phyloP scores from a whole-genome alignment of 2,888 invertebrate species.

The Xylota segnis region DNA sequence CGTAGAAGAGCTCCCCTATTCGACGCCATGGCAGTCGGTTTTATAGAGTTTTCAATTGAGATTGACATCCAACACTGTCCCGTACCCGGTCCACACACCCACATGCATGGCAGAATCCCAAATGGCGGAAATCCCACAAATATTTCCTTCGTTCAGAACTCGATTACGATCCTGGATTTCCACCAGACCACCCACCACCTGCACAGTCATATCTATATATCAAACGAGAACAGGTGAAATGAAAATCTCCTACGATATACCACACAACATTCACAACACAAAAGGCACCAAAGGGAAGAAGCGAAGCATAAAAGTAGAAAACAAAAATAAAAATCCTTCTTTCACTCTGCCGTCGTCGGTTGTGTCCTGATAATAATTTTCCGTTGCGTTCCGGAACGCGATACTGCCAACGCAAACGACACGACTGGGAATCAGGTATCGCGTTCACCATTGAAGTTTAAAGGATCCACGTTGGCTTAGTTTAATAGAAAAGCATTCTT shows the following conservation, averaged over 20 bases:
- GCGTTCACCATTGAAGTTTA: constrained; percentile 15
- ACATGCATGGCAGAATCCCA: background rate
- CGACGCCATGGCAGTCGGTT: constrained; percentile 6
- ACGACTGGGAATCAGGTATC: constrained; percentile 44
- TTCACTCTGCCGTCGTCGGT: constrained; percentile 36
- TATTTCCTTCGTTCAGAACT: constrained; percentile 18
- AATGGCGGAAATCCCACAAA: constrained; percentile 19
- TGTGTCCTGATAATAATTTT: constrained; percentile 51
- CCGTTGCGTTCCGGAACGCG: constrained; percentile 58
- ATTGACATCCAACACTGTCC: constrained; percentile 11
- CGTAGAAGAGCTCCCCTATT: background rate
- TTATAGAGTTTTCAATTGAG: constrained; percentile 25
- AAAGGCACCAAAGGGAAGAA: background rate
- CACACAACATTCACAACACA: constrained; percentile 11
- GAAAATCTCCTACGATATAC: constrained; percentile 28
- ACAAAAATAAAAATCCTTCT: constrained; percentile 25
- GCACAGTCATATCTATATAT: constrained; percentile 26
- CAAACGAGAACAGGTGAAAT: constrained; percentile 33
- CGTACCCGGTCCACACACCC: background rate
- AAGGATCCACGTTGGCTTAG: constrained; percentile 47
- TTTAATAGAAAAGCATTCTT: constrained; percentile 54
- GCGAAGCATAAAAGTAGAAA: constrained; percentile 15
- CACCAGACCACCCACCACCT: constrained; percentile 9
- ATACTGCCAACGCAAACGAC: constrained; percentile 35
- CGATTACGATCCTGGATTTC: constrained; percentile 41